Conservation (phyloP, 2,797 vertebrate species). For the Margarornis squamiger region DNA sequence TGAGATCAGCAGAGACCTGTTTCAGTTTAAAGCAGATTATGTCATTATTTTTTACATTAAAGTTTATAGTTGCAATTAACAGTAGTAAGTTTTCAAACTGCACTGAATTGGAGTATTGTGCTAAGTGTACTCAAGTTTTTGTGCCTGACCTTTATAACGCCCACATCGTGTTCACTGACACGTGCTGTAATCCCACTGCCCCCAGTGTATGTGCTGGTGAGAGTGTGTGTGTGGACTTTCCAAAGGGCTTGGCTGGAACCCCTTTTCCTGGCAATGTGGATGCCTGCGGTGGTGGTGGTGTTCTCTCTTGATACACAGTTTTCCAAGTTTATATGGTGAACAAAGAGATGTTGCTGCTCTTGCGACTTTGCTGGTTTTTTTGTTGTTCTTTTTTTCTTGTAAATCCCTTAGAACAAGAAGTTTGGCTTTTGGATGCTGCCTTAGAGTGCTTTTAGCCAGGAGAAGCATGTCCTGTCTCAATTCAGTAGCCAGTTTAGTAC, state of each 20-base stretch:
- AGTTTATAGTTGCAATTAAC: neutral
- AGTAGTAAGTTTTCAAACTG: neutral
- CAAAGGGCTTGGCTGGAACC: neutral
- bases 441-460: neutral
- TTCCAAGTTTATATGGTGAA: neutral
- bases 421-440: neutral
- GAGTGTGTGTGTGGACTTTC: neutral
- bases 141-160: neutral
- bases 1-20: neutral
- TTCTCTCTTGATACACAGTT: neutral
- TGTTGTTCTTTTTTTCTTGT: neutral
- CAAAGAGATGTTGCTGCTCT: neutral
- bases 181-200: neutral
- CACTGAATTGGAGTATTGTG: neutral
- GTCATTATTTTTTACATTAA: neutral
- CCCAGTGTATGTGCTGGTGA: fast-evolving
- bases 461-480: neutral
- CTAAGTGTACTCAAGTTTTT: neutral
- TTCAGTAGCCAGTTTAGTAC: neutral
- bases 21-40: neutral
- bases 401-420: neutral
- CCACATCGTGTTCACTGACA: neutral
- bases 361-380: neutral
- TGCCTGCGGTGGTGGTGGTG: neutral
- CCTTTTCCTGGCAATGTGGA: neutral